These are phyloP conservation scores for Lordiphosa collinella DNA, from an alignment of 1,140 invertebrate species.

Conservation along the genomic window DNA sequence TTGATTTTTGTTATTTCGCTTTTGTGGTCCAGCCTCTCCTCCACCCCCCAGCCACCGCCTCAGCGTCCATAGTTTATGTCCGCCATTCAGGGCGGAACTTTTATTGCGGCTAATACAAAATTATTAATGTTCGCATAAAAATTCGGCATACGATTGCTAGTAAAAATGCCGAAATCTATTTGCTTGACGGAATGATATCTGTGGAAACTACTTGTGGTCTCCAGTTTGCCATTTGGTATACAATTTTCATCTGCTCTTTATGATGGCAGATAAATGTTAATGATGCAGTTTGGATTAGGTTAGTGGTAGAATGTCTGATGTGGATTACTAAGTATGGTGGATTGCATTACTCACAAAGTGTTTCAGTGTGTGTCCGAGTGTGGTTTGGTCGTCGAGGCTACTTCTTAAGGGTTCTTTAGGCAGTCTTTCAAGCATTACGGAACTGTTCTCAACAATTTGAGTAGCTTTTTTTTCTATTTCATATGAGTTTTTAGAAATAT, in stretches of 20 bases:
- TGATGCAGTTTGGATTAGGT: slow-evolving; percentile 5
- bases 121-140: slow-evolving; percentile 57
- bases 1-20: slow-evolving; percentile 68
- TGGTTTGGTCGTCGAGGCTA: too few relatives aligned
- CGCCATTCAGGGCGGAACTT: slow-evolving; percentile 17
- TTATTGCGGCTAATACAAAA: slow-evolving; percentile 69
- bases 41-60: not conserved
- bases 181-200: slow-evolving; percentile 35
- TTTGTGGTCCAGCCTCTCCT: slow-evolving; percentile 32
- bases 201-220: not conserved
- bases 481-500: too few relatives aligned
- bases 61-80: slow-evolving; percentile 11
- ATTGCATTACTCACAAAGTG: too few relatives aligned
- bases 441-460: too few relatives aligned
- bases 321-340: not conserved
- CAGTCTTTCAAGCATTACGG: too few relatives aligned
- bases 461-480: too few relatives aligned
- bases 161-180: slow-evolving; percentile 41
- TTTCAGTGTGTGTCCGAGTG: too few relatives aligned
- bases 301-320: not conserved
- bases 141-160: slow-evolving; percentile 18
- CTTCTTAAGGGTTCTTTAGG: too few relatives aligned
- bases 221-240: slow-evolving; percentile 4
- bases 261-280: slow-evolving; percentile 22
- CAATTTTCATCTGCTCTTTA: slow-evolving; percentile 25